phyloP scores from a whole-genome alignment of 2,888 invertebrate genomes.

The Idaea dimidiata region DNA sequence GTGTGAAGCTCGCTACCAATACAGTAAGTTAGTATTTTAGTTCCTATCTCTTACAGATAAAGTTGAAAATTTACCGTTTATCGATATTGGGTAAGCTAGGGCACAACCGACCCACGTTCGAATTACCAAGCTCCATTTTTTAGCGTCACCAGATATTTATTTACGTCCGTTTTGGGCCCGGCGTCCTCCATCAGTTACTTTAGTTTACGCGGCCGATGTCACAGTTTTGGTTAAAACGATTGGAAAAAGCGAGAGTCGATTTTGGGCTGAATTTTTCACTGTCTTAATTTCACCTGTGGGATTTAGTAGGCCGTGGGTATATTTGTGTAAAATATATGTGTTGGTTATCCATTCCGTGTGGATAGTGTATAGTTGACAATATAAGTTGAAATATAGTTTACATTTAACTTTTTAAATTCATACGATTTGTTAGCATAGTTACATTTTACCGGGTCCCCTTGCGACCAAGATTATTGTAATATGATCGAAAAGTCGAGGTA shows the following conservation, averaged over 20 bases:
- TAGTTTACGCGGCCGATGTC: neutral
- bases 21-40: neutral
- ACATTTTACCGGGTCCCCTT: no score
- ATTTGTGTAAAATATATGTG: no score
- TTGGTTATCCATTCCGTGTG: no score
- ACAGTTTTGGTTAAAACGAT: neutral
- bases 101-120: conserved; percentile 6
- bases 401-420: no score
- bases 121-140: conserved; percentile 46
- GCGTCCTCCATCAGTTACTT: conserved; percentile 37
- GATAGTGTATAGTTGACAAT: no score
- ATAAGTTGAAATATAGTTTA: no score
- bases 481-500: no score
- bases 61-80: neutral
- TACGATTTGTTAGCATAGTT: no score
- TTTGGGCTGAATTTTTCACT: neutral
- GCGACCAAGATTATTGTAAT: no score
- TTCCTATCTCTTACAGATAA: neutral
- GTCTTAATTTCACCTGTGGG: neutral
- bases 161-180: conserved; percentile 31
- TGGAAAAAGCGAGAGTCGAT: neutral
- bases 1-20: neutral
- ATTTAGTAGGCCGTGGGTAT: neutral
- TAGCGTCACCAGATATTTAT: conserved; percentile 50
- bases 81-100: neutral